Evolutionary conservation across 2,113 vertebrate genomes (phyloP).

Genomic region (Pteropus alecto): DNA sequence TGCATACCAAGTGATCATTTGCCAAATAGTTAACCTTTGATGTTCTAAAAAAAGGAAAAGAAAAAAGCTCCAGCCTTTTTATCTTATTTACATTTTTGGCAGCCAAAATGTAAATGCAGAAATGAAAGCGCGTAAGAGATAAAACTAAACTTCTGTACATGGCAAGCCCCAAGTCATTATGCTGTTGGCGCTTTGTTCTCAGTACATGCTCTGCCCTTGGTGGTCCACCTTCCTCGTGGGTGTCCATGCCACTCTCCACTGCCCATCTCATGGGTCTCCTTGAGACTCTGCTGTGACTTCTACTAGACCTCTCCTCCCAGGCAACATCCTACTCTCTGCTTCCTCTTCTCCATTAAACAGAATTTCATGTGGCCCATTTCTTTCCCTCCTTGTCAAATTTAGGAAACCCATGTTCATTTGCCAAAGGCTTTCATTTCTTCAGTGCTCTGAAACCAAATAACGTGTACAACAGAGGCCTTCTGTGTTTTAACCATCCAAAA

Average conservation of each 20-base stretch:
- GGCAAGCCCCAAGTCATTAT: not conserved
- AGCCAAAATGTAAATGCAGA: not conserved
- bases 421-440: not conserved
- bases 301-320: not conserved
- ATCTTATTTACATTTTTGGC: slow-evolving; percentile 4
- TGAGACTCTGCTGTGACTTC: not conserved
- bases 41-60: not conserved
- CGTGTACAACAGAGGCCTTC: not conserved
- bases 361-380: not conserved
- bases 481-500: not conserved
- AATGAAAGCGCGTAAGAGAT: not conserved
- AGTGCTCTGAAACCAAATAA: not conserved
- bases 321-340: not conserved
- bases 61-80: not conserved
- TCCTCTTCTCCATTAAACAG: not conserved
- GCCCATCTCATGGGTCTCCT: not conserved
- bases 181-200: not conserved
- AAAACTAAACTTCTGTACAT: not conserved
- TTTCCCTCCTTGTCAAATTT: not conserved
- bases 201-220: not conserved
- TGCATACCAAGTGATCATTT: slow-evolving; percentile 32
- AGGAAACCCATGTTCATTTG: not conserved
- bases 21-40: not conserved
- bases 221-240: not conserved
- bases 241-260: not conserved